Conservation (phyloP, 1,140 invertebrate genomes). For the Megalopta genalis region DNA sequence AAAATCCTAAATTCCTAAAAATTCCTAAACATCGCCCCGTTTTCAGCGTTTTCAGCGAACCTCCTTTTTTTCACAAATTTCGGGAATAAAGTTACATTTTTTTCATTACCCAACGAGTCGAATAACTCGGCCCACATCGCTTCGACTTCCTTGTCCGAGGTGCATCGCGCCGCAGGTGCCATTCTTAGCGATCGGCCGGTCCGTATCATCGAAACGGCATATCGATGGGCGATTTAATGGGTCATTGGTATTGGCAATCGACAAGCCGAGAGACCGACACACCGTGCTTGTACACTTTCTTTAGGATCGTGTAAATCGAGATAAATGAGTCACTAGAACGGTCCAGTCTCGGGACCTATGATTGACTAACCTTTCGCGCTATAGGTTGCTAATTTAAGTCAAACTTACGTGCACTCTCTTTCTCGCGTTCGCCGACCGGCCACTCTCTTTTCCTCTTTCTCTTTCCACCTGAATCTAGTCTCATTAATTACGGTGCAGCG, state of each 20-base stretch:
- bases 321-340: slow-evolving; percentile 74
- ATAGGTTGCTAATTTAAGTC: slow-evolving; percentile 80
- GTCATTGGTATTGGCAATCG: slow-evolving; percentile 45
- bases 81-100: slow-evolving; percentile 6
- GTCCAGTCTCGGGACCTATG: slow-evolving; percentile 45
- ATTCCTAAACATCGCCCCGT: too few relatives aligned
- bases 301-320: slow-evolving; percentile 57
- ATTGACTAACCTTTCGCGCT: slow-evolving; percentile 75
- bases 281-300: slow-evolving; percentile 23
- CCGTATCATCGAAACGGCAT: slow-evolving; percentile 5
- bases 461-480: slow-evolving; percentile 62
- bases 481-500: slow-evolving; percentile 72
- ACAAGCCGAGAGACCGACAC: background rate
- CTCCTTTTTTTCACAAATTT: background rate
- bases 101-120: background rate
- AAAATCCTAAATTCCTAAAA: too few relatives aligned
- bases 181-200: background rate
- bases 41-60: too few relatives aligned
- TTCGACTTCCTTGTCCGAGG: background rate
- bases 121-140: background rate
- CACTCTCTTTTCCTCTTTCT: slow-evolving; percentile 59
- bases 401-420: slow-evolving; percentile 62
- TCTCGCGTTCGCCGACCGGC: slow-evolving; percentile 46
- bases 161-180: background rate
- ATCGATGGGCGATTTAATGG: slow-evolving; percentile 23